Conservation (phyloP, 1,140 invertebrate species). For the Ditylenchus dipsaci region DNA sequence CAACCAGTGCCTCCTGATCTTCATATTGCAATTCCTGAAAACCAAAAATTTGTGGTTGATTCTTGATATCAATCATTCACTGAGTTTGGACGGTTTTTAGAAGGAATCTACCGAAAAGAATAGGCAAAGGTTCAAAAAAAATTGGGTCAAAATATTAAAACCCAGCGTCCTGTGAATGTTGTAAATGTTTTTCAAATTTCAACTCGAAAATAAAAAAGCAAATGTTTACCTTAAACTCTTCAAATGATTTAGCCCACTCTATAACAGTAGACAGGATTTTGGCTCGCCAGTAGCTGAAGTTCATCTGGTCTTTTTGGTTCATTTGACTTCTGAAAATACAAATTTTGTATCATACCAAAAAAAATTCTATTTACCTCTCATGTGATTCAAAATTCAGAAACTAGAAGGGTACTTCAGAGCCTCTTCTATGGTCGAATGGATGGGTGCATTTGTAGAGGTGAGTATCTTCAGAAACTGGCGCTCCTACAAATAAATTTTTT, state of each 20-base stretch:
- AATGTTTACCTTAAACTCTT: slow-evolving; percentile 31
- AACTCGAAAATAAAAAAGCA: no score
- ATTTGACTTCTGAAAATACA: slow-evolving; percentile 30
- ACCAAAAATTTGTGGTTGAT: background rate
- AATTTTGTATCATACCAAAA: no score
- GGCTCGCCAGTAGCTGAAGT: slow-evolving; percentile 55
- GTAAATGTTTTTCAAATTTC: no score
- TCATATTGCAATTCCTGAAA: slow-evolving; percentile 34
- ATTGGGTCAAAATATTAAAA: background rate
- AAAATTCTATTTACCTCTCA: no score
- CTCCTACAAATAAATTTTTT: slow-evolving; percentile 10
- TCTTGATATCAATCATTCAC: no score
- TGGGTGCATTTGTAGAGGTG: slow-evolving; percentile 45
- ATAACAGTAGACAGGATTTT: slow-evolving; percentile 53
- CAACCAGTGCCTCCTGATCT: slow-evolving; percentile 47
- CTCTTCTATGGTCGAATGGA: slow-evolving; percentile 43
- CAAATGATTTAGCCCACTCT: slow-evolving; percentile 55
- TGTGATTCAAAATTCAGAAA: slow-evolving; percentile 37
- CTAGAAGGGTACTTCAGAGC: slow-evolving; percentile 25
- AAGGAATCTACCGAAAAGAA: no score
- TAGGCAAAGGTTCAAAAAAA: no score
- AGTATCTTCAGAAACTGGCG: slow-evolving; percentile 46
- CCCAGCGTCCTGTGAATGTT: background rate
- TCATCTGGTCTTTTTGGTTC: slow-evolving; percentile 45
- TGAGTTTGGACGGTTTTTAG: no score